Conservation (phyloP, 2,888 invertebrate genomes). For the Teinopalpus imperialis region DNA sequence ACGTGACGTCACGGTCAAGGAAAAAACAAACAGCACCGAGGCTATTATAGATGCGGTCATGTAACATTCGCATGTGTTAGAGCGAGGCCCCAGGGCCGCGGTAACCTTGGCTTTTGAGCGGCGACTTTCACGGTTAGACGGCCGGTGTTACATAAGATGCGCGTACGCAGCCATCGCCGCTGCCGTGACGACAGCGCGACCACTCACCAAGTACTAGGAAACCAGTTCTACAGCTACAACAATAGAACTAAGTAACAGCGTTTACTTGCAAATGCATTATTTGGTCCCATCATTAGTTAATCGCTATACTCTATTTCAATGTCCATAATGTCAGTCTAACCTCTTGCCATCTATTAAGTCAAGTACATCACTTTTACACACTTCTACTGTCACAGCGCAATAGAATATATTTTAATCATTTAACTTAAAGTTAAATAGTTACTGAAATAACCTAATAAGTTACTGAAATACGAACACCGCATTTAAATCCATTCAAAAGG, state of each 20-base stretch:
- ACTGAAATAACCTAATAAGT: too few relatives aligned
- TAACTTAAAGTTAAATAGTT: too few relatives aligned
- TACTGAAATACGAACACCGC: too few relatives aligned
- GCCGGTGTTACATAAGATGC: constrained; percentile 73
- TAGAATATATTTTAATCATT: too few relatives aligned
- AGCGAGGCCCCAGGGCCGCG: constrained; percentile 66
- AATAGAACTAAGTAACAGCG: constrained; percentile 38
- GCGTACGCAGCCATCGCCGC: constrained; percentile 49
- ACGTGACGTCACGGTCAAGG: constrained; percentile 65
- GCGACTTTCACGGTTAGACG: constrained; percentile 81
- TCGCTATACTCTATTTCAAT: not conserved
- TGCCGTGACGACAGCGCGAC: constrained; percentile 67
- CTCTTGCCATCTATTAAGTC: too few relatives aligned
- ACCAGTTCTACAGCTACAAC: constrained; percentile 52
- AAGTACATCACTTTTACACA: too few relatives aligned
- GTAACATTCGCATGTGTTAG: constrained; percentile 69
- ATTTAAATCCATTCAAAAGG: too few relatives aligned
- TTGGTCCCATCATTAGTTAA: constrained; percentile 12
- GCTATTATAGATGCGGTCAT: constrained; percentile 54
- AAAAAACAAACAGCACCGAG: constrained; percentile 59
- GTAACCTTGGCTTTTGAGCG: constrained; percentile 81
- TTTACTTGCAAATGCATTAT: constrained; percentile 28
- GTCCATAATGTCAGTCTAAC: too few relatives aligned
- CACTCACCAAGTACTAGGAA: constrained; percentile 52
- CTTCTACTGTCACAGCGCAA: too few relatives aligned